A percentile compares a stretch with the other conserved stretches of the same genome.
Evolutionary conservation across 2,888 invertebrate genomes (phyloP).

Genomic region (Tenodera sinensis): DNA sequence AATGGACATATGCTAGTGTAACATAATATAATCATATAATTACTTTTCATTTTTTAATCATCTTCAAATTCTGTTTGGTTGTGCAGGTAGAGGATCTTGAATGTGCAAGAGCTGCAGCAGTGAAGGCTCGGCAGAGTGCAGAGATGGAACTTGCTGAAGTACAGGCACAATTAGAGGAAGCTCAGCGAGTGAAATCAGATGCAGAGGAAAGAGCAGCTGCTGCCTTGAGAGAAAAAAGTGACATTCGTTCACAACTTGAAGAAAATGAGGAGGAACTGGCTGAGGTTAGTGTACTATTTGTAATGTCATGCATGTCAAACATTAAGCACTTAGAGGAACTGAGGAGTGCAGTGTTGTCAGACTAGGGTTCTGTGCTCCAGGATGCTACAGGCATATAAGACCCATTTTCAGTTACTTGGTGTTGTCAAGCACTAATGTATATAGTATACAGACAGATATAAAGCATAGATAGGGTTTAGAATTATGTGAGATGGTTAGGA

Average conservation of each 20-base stretch:
- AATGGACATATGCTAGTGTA: no score
- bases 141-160: slow-evolving; percentile 86
- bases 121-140: slow-evolving; percentile 79
- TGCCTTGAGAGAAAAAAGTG: slow-evolving; percentile 74
- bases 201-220: slow-evolving; percentile 72
- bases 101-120: slow-evolving; percentile 75
- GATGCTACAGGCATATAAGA: no score
- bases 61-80: background rate
- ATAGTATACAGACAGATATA: no score
- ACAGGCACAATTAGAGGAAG: slow-evolving; percentile 78
- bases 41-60: background rate
- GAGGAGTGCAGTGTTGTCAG: no score
- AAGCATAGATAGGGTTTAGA: no score
- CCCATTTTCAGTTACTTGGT: no score
- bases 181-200: slow-evolving; percentile 66
- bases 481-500: no score
- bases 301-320: background rate
- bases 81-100: slow-evolving; percentile 84
- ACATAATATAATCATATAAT: no score
- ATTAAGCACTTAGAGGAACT: no score
- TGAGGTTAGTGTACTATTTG: slow-evolving; percentile 50
- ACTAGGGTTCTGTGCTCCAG: no score
- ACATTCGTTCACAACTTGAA: slow-evolving; percentile 79
- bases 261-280: slow-evolving; percentile 92
- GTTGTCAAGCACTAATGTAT: no score